Evolutionary conservation across 2,113 vertebrate genomes (phyloP), one percentile per base, ranked within the genome.

Genomic region (Marmota monax): DNA sequence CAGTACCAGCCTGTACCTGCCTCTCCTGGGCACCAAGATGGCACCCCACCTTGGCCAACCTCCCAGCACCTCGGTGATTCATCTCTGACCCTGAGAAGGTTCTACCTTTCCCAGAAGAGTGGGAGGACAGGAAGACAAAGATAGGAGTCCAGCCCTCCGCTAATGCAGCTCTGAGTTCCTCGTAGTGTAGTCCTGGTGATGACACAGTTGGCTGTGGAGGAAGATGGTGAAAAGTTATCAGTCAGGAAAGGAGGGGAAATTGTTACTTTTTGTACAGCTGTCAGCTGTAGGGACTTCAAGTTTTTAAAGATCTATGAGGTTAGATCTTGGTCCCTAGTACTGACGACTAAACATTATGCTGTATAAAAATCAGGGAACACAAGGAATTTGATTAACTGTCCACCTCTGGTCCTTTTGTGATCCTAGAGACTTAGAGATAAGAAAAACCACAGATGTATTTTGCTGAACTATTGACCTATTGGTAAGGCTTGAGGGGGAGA

Each of bases 91-190:
- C 72, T 27, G 39, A 91, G 84, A 87, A 82, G 29, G 32, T 69
- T 90, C 82, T 27, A 3, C 13, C 18, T 92, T 95, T 25, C 91
- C 0, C 85, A 84, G 61, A 67, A 83, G 90, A 85, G 76, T 87
- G 63, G 95, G 93, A 95, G 86, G 84, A 45, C 48, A 42, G 5
- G 0, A 39, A 96, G 69, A n/a, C 85, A 79, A 45, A 93, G 80
- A 97, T 77, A 96, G 89, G 78, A 83, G 27, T 73, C 16, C 20
- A 37, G 29, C 82, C 67, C 61, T 67, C 42, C 20, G 74, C 69
- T 84, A 27, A 80, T 88, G 96, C 85, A 12, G 78, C 84, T 92
- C 89, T 23, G 65, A 67, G 73, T 94, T 87, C 77, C 83, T 84
- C 20, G 0, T 48, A 29, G n/a, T 87, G 0, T 42, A 29, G n/a